Evolutionary conservation across 2,888 invertebrate species (phyloP), one percentile per base, ranked within the genome.

Genomic region (Disparrhopalites patrizii): DNA sequence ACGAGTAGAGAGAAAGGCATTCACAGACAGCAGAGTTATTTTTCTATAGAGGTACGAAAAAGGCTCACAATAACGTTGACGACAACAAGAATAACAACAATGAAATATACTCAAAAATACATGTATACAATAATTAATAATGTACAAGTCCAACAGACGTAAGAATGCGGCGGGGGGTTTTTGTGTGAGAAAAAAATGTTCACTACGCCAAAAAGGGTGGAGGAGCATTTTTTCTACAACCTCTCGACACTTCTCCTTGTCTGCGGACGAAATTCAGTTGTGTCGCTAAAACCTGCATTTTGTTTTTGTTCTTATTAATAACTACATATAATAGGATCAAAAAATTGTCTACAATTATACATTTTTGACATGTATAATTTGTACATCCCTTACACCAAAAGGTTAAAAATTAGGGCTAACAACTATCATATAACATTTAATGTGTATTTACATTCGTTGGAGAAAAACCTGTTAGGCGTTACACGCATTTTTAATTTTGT

Each of bases 241-340:
- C 27, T 13, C 50, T 8, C 4, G 50, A 20, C 18, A 43, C 18
- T 43, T 43, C 8, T 4, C n/a, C 28, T 28, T n/a, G 8, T 28
- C 15, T 25, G n/a, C n/a, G 27, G 52, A 52, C 27, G 27, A 28
- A 28, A 31, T 58, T 58, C 58, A 58, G 58, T 58, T 58, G 58
- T 58, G 38, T 58, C 33, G 25, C 43, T 43, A 33, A 58, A 58
- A 58, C 58, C 58, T 58, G 58, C 43, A 43, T 43, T 36, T 28
- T 52, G 5, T 43, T 43, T 43, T 43, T 52, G 13, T 15, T 30
- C 52, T 52, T 52, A 52, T 43, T 7, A 52, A 30, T 52, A 52
- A 30, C 4, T 43, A 18, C 13, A 43, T 43, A 43, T 43, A 43
- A n/a, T 7, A 18, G 13, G 8, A 36, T 10, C 13, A 10, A 10